These are phyloP conservation scores for Homalodisca vitripennis DNA, from an alignment of 1,140 invertebrate species.

Conservation along the genomic window DNA sequence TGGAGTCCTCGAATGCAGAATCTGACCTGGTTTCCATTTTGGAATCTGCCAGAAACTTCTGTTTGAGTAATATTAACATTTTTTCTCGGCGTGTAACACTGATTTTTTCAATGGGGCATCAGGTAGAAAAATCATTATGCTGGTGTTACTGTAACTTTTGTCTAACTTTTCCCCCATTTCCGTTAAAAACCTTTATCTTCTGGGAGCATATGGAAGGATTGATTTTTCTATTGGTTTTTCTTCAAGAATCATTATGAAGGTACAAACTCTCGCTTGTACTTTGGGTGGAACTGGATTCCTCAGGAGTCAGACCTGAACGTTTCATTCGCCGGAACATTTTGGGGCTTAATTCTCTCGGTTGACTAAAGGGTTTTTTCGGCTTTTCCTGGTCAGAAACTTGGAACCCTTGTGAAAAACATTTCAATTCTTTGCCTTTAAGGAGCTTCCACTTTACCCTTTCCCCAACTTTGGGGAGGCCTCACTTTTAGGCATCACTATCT, in stretches of 20 bases:
- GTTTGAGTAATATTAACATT: constrained; percentile 38
- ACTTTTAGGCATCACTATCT: constrained; percentile 8
- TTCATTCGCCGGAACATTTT: constrained; percentile 44
- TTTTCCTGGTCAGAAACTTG: background rate
- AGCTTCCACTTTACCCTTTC: constrained; percentile 12
- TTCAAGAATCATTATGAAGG: background rate
- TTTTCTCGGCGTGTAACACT: constrained; percentile 22
- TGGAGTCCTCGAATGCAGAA: constrained; percentile 20
- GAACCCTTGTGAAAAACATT: constrained; percentile 34
- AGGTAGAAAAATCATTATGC: constrained; percentile 65
- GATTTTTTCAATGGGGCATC: no score
- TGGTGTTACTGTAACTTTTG: constrained; percentile 73
- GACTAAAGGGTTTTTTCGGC: background rate
- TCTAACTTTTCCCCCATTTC: constrained; percentile 60
- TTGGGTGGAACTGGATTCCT: constrained; percentile 7
- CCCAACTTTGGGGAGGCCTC: no score
- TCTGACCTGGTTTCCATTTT: constrained; percentile 16
- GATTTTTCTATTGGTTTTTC: background rate
- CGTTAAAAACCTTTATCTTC: constrained; percentile 33
- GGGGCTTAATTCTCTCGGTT: constrained; percentile 39
- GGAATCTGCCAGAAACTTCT: constrained; percentile 28
- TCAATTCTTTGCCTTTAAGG: constrained; percentile 38
- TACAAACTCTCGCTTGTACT: background rate
- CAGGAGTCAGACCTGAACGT: constrained; percentile 35
- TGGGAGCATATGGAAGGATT: background rate